Evolutionary conservation across 2,888 invertebrate species (phyloP), one percentile per base, ranked within the genome.

Genomic region (Tetropium fuscum): DNA sequence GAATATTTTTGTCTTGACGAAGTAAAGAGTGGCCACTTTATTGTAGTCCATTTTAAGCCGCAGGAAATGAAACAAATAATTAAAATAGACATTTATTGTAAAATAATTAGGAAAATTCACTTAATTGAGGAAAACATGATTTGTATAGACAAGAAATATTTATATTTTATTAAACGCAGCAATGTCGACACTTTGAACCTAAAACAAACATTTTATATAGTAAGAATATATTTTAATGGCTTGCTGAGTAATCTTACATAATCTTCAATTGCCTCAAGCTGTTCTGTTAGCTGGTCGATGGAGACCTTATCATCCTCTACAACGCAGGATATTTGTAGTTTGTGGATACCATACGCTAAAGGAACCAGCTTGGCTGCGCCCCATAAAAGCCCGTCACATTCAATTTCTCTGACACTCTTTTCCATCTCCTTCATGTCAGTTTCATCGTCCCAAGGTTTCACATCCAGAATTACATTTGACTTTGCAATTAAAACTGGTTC

Each of bases 291-390:
- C 88, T 89, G 90, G 80, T 95, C 95, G 44, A 94, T 86, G 27
- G 94, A 94, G 13, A 97, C 93, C 83, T 96, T 95, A n/a, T 96
- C 97, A 81, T 97, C 97, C 84, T 96, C 97, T 27, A 98, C 93
- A 38, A 97, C 96, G 81, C 92, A 93, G 22, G 90, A 90, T 72
- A 98, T 96, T 82, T 94, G 94, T 54, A 98, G 84, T 80, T 98
- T 97, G 72, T 92, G 87, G 72, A 97, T 96, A 53, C 97, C 96
- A 83, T 91, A 97, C 3, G 94, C 97, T 30, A 97, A 85, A 19
- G 96, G 95, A 5, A 95, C 93, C 51, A 96, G 83, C 86, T 95
- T 95, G 1, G 93, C 91, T 53, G 94, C 92, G 69, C 98, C 98
- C 98, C 98, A 98, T 2, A 97, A 80, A 22, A 98, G 87, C 16